A percentile compares a stretch with the other conserved stretches of the same genome.
phyloP scores from a whole-genome alignment of 2,113 vertebrate genomes.

The Archilochus colubris region DNA sequence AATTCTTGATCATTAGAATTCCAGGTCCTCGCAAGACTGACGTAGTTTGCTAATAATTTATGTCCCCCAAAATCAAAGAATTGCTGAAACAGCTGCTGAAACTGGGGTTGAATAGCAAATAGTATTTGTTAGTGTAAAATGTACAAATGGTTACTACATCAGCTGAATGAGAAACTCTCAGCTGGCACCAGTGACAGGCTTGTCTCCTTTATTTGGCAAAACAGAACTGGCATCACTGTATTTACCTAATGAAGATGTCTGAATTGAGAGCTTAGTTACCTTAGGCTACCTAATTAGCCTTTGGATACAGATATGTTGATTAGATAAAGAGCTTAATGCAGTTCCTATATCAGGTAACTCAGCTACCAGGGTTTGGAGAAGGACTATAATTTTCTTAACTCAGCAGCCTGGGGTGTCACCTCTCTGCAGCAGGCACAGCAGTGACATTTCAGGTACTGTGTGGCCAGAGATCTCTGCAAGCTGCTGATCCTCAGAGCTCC shows the following conservation, averaged over 20 bases:
- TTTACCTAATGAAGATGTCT: constrained; percentile 23
- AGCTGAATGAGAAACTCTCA: background rate
- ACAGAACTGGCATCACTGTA: background rate
- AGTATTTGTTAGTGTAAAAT: background rate
- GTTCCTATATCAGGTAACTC: background rate
- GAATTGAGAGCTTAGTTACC: constrained; percentile 30
- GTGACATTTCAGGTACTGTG: background rate
- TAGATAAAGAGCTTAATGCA: background rate
- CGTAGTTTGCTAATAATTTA: background rate
- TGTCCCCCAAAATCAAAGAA: background rate
- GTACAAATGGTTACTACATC: background rate
- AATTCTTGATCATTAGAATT: background rate
- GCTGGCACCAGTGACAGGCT: background rate
- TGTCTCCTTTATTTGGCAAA: background rate
- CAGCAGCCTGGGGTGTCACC: accelerated
- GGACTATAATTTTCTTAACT: background rate
- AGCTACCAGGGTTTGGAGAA: background rate
- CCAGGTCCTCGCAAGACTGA: background rate
- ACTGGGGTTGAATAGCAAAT: background rate
- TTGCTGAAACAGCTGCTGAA: background rate
- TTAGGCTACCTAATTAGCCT: background rate
- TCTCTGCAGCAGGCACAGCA: accelerated
- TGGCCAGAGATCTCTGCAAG: background rate
- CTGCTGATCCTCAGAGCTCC: background rate
- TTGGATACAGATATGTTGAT: background rate